A percentile compares a stretch with the other conserved stretches of the same genome.
Conservation (phyloP, 2,113 vertebrate genomes). For the Thamnaconus septentrionalis region DNA sequence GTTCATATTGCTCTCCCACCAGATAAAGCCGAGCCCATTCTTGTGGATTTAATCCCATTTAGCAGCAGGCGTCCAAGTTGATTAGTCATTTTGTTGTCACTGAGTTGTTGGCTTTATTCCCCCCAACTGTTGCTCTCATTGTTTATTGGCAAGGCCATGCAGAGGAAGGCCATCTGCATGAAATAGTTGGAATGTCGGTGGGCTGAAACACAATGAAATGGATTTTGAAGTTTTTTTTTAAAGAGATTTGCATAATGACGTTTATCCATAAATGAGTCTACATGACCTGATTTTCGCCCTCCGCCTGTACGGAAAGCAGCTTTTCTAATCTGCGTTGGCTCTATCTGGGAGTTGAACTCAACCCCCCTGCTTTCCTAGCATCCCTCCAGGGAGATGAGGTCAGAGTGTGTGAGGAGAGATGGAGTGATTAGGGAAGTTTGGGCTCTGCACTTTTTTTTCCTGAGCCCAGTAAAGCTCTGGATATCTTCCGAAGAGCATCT, state of each 20-base stretch:
- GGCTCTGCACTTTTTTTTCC: conserved; percentile 25
- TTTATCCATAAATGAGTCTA: neutral
- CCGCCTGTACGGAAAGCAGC: conserved; percentile 2
- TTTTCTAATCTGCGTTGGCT: conserved; percentile 1
- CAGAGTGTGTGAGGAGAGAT: conserved; percentile 64
- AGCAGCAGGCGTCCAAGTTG: too few species aligned
- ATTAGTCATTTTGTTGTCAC: too few species aligned
- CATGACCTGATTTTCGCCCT: neutral
- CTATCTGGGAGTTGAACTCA: neutral
- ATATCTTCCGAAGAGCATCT: conserved; percentile 32
- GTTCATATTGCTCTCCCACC: too few species aligned
- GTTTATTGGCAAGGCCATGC: too few species aligned
- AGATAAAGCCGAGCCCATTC: neutral
- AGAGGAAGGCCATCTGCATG: too few species aligned
- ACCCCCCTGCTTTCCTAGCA: conserved; percentile 9
- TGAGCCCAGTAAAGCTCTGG: conserved; percentile 18
- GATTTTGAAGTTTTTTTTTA: too few species aligned
- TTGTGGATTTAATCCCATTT: neutral
- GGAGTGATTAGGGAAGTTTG: conserved; percentile 58
- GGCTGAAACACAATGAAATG: too few species aligned
- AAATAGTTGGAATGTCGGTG: too few species aligned
- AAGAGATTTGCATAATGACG: neutral
- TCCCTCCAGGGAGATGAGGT: conserved; percentile 60
- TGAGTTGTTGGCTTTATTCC: too few species aligned
- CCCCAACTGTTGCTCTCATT: too few species aligned